These are phyloP conservation scores for Seriola quinqueradiata DNA, from an alignment of 2,113 vertebrate genomes.

Conservation along the genomic window DNA sequence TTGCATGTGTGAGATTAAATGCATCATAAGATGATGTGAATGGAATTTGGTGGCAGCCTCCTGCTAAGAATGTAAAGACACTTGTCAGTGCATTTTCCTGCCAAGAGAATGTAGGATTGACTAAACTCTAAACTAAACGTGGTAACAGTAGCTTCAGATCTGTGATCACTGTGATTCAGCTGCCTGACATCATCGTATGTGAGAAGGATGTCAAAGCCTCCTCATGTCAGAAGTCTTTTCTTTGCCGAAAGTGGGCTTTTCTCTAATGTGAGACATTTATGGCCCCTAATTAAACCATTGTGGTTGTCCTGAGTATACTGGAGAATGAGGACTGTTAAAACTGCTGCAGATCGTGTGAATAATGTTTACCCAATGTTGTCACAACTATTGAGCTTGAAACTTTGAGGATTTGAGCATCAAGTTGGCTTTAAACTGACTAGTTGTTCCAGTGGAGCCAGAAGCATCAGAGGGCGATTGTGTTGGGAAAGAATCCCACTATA, in stretches of 20 bases:
- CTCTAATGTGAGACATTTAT: slow-evolving; percentile 29
- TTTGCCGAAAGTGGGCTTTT: too few relatives aligned
- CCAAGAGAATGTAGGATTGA: too few relatives aligned
- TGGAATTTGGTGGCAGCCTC: background rate
- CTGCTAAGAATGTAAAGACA: background rate
- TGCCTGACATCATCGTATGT: background rate
- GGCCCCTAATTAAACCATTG: slow-evolving; percentile 5
- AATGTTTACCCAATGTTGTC: background rate
- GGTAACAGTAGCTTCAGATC: background rate
- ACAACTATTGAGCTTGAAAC: background rate
- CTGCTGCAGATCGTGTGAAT: background rate
- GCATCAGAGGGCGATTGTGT: background rate
- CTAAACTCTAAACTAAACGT: too few relatives aligned
- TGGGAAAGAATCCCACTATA: background rate
- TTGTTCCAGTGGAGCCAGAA: background rate
- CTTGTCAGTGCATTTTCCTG: too few relatives aligned
- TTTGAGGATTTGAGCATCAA: too few relatives aligned
- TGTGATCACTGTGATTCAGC: background rate
- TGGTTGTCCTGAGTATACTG: background rate
- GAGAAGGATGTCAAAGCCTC: background rate
- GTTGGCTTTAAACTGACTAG: slow-evolving; percentile 2
- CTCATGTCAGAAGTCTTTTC: too few relatives aligned
- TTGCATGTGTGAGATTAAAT: background rate
- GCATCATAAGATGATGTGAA: background rate
- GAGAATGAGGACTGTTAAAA: background rate